Base-by-base conservation (phyloP, 2,888 invertebrate genomes). In the Balanococcus diminutus region DNA sequence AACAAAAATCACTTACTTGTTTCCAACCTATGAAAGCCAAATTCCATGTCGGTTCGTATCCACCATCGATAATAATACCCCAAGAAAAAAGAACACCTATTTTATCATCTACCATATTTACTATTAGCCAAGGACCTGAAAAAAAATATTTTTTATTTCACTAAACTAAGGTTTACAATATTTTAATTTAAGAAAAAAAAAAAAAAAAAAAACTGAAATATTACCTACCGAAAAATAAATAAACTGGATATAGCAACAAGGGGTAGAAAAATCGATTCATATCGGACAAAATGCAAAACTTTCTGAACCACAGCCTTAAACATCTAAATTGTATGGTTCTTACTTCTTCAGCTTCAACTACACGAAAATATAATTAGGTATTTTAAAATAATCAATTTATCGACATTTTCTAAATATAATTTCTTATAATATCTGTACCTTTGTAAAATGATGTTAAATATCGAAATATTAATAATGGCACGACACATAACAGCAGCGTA, bases 81-180 rank as follows among this genome's bases (percentile, higher is more conserved):
- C 96, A 97, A 0, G 95, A 94, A 91, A 97, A 97, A 88, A 96
- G 93, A 0, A 93, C 91, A 9, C 97, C 97, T 72, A 93, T 91
- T 88, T 95, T 92, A 86, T 93, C 94, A 89, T 95, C 95, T 87
- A 97, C 93, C 16, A 97, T 91, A 90, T 96, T 94, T 2, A 96
- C 96, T 87, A 96, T 90, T 61, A 95, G 93, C 96, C 96, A 97
- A 0, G 97, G 97, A 81, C 81, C 75, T 25, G 6, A 9, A 22
- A 19, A 31, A 75, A 32, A 46, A 46, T 46, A n/a, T 46, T 46
- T 2, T n/a, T 46, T 46, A n/a, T n/a, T n/a, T n/a, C n/a, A n/a
- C n/a, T n/a, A n/a, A n/a, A n/a, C 1, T 42, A 42, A 42, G 11
- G 39, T 14, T n/a, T 0, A n/a, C n/a, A 46, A n/a, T 46, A n/a